phyloP scores from a whole-genome alignment of 1,140 invertebrate species.

The Lasaia peninsularis region DNA sequence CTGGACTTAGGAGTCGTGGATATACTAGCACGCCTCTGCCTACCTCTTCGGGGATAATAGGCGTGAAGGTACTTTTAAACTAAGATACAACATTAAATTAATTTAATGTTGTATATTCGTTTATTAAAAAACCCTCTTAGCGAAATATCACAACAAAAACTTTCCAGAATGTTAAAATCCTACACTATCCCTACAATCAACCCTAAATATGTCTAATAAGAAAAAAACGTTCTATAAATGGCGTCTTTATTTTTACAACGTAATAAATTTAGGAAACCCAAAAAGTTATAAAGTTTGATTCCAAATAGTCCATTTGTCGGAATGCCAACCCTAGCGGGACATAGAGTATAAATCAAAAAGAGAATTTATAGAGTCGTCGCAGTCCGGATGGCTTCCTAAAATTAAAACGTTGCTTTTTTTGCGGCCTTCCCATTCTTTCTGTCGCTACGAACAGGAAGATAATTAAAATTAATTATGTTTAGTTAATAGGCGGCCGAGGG shows the following conservation, averaged over 20 bases:
- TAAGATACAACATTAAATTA: too few relatives aligned
- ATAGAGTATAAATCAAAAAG: slow-evolving; percentile 3
- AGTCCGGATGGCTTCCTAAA: slow-evolving; percentile 9
- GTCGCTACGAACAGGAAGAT: slow-evolving; percentile 9
- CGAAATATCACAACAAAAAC: too few relatives aligned
- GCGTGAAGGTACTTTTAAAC: too few relatives aligned
- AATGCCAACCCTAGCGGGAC: slow-evolving; percentile 2
- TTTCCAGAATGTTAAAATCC: too few relatives aligned
- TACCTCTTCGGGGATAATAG: too few relatives aligned
- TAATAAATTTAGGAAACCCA: slow-evolving; percentile 1
- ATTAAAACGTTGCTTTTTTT: slow-evolving; percentile 8
- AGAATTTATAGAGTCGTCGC: slow-evolving; percentile 9
- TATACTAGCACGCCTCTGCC: too few relatives aligned
- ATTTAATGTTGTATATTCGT: too few relatives aligned
- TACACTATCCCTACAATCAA: too few relatives aligned
- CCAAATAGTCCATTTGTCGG: background rate
- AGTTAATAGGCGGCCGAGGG: slow-evolving; percentile 2
- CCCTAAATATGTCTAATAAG: too few relatives aligned
- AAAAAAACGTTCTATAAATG: slow-evolving; percentile 10
- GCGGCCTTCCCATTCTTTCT: slow-evolving; percentile 8
- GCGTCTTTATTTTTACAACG: background rate
- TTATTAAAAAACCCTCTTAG: too few relatives aligned
- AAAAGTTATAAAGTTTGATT: slow-evolving; percentile 5
- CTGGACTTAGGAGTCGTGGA: too few relatives aligned
- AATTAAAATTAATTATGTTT: slow-evolving; percentile 9